Evolutionary conservation across 1,140 invertebrate genomes (phyloP).

Genomic region (Drosophila yakuba): DNA sequence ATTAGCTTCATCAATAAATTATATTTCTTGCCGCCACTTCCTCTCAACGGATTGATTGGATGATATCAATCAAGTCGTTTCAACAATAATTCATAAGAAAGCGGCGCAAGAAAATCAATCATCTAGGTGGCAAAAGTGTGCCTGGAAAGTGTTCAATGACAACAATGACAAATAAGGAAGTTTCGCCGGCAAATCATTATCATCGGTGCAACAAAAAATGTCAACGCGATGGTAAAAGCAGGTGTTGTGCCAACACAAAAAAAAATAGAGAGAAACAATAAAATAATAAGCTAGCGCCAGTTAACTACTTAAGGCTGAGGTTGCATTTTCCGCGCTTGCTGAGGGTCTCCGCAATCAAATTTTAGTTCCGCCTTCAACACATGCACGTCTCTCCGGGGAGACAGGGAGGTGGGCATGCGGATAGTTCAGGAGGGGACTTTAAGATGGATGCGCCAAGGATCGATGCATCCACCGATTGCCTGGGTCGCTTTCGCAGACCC

Average conservation of each 20-base stretch:
- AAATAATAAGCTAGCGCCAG: constrained; percentile 56
- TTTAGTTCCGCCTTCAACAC: constrained; percentile 74
- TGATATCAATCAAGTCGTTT: constrained; percentile 48
- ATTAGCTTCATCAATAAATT: constrained; percentile 22
- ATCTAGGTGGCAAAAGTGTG: constrained; percentile 41
- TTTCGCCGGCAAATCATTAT: constrained; percentile 62
- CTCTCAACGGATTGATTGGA: constrained; percentile 17
- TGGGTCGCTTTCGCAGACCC: constrained; percentile 17
- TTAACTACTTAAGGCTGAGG: constrained; percentile 44
- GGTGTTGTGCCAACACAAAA: constrained; percentile 51
- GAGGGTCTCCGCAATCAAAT: constrained; percentile 63
- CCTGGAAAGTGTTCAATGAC: constrained; percentile 59
- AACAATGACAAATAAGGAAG: constrained; percentile 83
- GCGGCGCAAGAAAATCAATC: constrained; percentile 57
- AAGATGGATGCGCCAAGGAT: constrained; percentile 53
- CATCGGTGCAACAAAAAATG: constrained; percentile 55
- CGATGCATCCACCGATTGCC: constrained; percentile 52
- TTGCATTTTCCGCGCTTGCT: constrained; percentile 53
- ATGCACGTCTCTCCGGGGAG: constrained; percentile 23
- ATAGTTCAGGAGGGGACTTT: background rate
- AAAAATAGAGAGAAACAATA: background rate
- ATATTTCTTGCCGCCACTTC: constrained; percentile 2
- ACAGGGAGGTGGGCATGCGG: no score
- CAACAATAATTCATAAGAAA: constrained; percentile 42
- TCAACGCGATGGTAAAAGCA: constrained; percentile 69